These are phyloP conservation scores for Cinara cedri DNA, from an alignment of 2,888 invertebrate species.

Conservation along the genomic window DNA sequence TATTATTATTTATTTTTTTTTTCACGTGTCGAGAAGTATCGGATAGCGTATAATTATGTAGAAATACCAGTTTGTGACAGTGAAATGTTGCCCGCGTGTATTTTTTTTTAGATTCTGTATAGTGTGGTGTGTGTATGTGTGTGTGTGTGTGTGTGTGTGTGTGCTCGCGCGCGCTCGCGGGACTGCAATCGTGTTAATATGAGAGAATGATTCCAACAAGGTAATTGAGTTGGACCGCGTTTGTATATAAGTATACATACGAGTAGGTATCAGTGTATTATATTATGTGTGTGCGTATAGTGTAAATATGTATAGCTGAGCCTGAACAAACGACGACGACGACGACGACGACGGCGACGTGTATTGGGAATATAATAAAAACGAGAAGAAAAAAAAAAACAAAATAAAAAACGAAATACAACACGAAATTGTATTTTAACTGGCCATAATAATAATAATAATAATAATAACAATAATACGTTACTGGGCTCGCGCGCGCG, in stretches of 20 bases:
- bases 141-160: slow-evolving; percentile 1
- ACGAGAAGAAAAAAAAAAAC: background rate
- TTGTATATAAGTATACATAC: slow-evolving; percentile 16
- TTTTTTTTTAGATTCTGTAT: too few relatives aligned
- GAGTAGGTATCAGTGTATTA: background rate
- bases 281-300: slow-evolving; percentile 1
- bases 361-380: slow-evolving; percentile 34
- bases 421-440: slow-evolving; percentile 55
- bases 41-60: slow-evolving; percentile 56
- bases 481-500: slow-evolving; percentile 21
- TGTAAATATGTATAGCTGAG: slow-evolving; percentile 50
- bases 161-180: slow-evolving; percentile 22
- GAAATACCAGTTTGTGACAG: slow-evolving; percentile 57
- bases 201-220: slow-evolving; percentile 57
- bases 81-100: slow-evolving; percentile 49
- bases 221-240: slow-evolving; percentile 56
- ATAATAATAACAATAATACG: slow-evolving; percentile 13
- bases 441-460: slow-evolving; percentile 19
- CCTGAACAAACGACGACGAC: slow-evolving; percentile 40
- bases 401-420: slow-evolving; percentile 5
- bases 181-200: slow-evolving; percentile 54
- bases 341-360: background rate
- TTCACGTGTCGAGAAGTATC: slow-evolving; percentile 56
- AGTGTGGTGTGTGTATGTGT: too few relatives aligned
- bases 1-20: slow-evolving; percentile 28